Conservation (phyloP, 2,113 vertebrate species). For the Scalopus aquaticus region DNA sequence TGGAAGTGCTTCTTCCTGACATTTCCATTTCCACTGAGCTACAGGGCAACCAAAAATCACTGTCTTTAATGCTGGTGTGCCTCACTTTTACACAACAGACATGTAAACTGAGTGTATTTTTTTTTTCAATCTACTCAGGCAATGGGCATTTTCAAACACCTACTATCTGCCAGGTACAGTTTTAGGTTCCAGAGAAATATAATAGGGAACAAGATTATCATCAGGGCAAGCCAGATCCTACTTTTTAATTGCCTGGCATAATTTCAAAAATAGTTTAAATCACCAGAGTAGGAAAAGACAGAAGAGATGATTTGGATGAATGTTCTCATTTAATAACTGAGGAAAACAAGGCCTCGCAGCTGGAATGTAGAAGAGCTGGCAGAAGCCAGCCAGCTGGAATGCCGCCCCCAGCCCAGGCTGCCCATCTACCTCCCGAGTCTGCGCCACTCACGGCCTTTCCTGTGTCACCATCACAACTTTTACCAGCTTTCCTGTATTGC, state of each 20-base stretch:
- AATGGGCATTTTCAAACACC: neutral
- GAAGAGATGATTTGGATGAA: neutral
- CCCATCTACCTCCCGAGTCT: accelerated
- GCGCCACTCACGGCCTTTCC: neutral
- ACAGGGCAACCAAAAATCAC: neutral
- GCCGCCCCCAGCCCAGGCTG: neutral
- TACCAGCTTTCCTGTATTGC: neutral
- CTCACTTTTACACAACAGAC: neutral
- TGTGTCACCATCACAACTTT: neutral
- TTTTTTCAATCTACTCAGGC: neutral
- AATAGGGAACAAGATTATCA: neutral
- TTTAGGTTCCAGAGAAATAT: neutral
- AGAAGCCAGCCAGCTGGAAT: neutral
- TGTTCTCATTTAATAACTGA: neutral
- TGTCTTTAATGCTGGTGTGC: neutral
- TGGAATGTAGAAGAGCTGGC: neutral
- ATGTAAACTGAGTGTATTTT: neutral
- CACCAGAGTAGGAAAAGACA: neutral
- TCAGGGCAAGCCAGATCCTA: neutral
- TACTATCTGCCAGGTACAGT: neutral
- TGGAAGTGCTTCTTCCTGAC: neutral
- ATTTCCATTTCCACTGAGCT: neutral
- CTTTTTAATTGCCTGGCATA: neutral
- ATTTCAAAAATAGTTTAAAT: constrained; percentile 35
- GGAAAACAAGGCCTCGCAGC: neutral